Percentiles rank a stretch among this genome's conserved stretches.
phyloP scores from a whole-genome alignment of 2,888 invertebrate species.

The Petrophora chlorosata region DNA sequence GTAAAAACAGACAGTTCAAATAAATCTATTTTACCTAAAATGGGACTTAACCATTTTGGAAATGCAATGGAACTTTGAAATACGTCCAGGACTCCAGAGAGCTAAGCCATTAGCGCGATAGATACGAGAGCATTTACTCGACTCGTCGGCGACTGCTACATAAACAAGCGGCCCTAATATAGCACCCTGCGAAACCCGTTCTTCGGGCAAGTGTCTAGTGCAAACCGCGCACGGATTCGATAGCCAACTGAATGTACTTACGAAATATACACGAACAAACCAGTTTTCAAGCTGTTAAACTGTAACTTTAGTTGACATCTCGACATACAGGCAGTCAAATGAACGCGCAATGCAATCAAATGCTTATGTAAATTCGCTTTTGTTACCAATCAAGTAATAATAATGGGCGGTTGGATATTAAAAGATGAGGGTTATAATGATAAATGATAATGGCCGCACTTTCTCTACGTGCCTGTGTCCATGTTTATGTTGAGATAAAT shows the following conservation, averaged over 20 bases:
- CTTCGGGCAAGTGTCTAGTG: conserved; percentile 17
- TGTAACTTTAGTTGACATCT: conserved; percentile 16
- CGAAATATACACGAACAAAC: conserved; percentile 27
- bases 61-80: conserved; percentile 4
- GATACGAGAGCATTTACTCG: conserved; percentile 21
- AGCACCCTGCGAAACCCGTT: conserved; percentile 35
- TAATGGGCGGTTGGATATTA: conserved; percentile 4
- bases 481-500: conserved; percentile 16
- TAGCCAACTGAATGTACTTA: conserved; percentile 29
- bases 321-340: conserved; percentile 15
- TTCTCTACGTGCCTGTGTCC: conserved; percentile 8
- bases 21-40: not conserved
- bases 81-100: conserved; percentile 6
- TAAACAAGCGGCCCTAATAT: conserved; percentile 34
- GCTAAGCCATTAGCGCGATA: conserved; percentile 18
- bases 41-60: not conserved
- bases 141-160: conserved; percentile 18
- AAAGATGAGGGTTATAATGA: conserved; percentile 1
- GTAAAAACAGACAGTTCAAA: not conserved
- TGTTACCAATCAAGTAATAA: conserved; percentile 7
- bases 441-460: conserved; percentile 4
- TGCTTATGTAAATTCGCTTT: conserved; percentile 15
- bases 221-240: conserved; percentile 18
- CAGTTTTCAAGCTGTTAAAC: conserved; percentile 19
- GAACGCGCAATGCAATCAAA: conserved; percentile 19